phyloP scores from a whole-genome alignment of 2,113 vertebrate species.

The Gymnarchus niloticus region DNA sequence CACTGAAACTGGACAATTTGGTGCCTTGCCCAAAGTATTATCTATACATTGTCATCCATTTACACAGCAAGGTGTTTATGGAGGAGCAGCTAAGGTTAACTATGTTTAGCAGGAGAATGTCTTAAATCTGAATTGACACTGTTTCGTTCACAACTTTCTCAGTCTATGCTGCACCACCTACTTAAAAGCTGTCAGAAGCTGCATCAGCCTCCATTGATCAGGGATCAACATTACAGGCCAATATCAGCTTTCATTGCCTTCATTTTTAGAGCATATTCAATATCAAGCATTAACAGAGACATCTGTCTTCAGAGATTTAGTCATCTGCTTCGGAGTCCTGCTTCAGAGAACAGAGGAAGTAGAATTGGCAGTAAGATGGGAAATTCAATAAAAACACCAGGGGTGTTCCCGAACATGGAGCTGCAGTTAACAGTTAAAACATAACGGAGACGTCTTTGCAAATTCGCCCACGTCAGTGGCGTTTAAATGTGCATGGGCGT shows the following conservation, averaged over 20 bases:
- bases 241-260: neutral
- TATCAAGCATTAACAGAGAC: neutral
- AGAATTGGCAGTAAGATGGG: neutral
- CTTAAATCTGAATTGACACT: neutral
- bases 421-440: neutral
- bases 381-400: neutral
- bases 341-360: neutral
- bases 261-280: neutral
- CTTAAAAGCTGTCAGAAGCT: neutral
- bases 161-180: neutral
- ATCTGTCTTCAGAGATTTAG: neutral
- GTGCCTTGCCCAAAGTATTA: neutral
- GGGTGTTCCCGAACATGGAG: neutral
- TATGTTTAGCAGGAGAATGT: neutral
- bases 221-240: neutral
- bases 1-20: neutral
- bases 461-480: neutral
- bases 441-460: neutral
- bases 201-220: neutral
- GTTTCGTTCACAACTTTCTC: neutral
- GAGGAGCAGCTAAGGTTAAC: neutral
- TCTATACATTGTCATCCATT: neutral
- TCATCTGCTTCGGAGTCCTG: neutral
- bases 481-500: neutral
- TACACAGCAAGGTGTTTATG: neutral